Percentiles rank a stretch among this genome's conserved stretches.
phyloP scores from a whole-genome alignment of 2,888 invertebrate species.

The Euproctis similis region DNA sequence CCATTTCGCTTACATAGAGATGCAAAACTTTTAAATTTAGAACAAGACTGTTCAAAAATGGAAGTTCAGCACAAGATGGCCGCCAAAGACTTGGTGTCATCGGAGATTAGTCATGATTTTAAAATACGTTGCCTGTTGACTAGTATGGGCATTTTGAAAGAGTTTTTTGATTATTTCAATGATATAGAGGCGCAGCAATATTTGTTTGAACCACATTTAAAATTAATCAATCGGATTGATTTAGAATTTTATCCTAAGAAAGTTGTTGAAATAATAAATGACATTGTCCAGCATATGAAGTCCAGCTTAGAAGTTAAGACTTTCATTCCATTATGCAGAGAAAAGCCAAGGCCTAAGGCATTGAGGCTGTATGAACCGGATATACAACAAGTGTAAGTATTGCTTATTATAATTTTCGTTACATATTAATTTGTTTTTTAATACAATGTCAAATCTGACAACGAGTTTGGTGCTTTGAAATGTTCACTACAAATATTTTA shows the following conservation, averaged over 20 bases:
- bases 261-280: slow-evolving; percentile 61
- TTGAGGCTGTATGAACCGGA: slow-evolving; percentile 90
- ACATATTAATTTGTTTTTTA: too few species aligned
- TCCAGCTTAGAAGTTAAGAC: slow-evolving; percentile 70
- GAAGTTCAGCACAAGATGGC: slow-evolving; percentile 58
- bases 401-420: too few species aligned
- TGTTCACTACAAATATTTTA: too few species aligned
- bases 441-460: too few species aligned
- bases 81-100: slow-evolving; percentile 71
- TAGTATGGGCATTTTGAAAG: slow-evolving; percentile 73
- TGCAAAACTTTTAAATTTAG: slow-evolving; percentile 76
- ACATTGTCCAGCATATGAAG: slow-evolving; percentile 61
- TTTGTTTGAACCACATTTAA: slow-evolving; percentile 73
- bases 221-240: slow-evolving; percentile 74
- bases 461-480: too few species aligned
- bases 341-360: slow-evolving; percentile 85
- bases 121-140: slow-evolving; percentile 78
- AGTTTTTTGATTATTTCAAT: slow-evolving; percentile 72
- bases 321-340: slow-evolving; percentile 73
- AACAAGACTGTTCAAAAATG: slow-evolving; percentile 60
- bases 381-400: slow-evolving; percentile 87
- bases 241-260: slow-evolving; percentile 78
- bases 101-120: slow-evolving; percentile 76
- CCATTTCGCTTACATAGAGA: slow-evolving; percentile 79
- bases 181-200: slow-evolving; percentile 56